Evolutionary conservation across 2,888 invertebrate species (phyloP).

Genomic region (Trichopoda pennipes): DNA sequence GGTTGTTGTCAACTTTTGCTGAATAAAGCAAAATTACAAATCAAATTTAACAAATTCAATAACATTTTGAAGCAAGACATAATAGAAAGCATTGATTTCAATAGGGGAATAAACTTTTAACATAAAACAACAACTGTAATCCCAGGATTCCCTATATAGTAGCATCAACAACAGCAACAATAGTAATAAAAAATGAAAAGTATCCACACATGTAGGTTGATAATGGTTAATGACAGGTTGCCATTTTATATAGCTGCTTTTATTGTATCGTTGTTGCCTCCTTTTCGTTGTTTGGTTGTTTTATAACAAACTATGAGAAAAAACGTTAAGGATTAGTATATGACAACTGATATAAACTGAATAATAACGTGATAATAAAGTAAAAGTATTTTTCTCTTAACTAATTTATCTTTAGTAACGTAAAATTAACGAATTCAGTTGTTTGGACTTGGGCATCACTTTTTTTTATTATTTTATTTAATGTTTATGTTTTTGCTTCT

Average conservation of each 20-base stretch:
- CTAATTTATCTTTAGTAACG: conserved; percentile 31
- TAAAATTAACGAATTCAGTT: conserved; percentile 27
- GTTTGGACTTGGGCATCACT: background rate
- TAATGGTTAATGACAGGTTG: conserved; percentile 59
- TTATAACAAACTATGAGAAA: background rate
- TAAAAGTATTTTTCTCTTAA: conserved; percentile 9
- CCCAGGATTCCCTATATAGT: conserved; percentile 29
- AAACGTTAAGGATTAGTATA: conserved; percentile 22
- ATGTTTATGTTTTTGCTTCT: background rate
- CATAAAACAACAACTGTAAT: conserved; percentile 24
- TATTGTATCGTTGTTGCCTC: conserved; percentile 25
- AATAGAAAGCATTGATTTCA: conserved; percentile 21
- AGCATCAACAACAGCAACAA: conserved; percentile 11
- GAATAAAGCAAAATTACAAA: conserved; percentile 57
- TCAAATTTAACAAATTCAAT: conserved; percentile 59
- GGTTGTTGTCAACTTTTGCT: conserved; percentile 44
- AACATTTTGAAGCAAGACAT: conserved; percentile 27
- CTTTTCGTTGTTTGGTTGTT: conserved; percentile 48
- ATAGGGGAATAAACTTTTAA: conserved; percentile 29
- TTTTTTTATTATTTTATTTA: conserved; percentile 13
- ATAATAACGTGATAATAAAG: conserved; percentile 11
- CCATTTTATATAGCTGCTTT: conserved; percentile 37
- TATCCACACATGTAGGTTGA: conserved; percentile 22
- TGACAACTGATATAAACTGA: background rate
- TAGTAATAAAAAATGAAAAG: conserved; percentile 17